Evolutionary conservation across 2,888 invertebrate species (phyloP).

Genomic region (Plemyria rubiginata): DNA sequence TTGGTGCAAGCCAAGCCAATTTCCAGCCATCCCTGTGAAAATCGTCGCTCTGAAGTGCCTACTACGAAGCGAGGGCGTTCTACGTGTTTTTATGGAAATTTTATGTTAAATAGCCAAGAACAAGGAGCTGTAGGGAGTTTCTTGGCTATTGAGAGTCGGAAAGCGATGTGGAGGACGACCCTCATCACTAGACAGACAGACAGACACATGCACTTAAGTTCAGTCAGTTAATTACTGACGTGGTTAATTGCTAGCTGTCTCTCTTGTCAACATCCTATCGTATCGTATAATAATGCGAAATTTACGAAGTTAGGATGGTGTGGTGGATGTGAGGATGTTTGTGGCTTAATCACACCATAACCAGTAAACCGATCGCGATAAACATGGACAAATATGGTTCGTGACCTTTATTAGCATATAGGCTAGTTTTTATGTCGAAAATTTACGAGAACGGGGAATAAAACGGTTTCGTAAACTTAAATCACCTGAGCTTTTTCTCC

Average conservation of each 20-base stretch:
- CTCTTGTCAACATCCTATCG: neutral
- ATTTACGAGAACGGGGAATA: no score
- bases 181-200: slow-evolving; percentile 19
- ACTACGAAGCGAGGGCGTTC: slow-evolving; percentile 2
- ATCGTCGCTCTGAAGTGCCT: slow-evolving; percentile 6
- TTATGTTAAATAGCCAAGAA: slow-evolving; percentile 17
- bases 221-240: slow-evolving; percentile 14
- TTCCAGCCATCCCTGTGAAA: slow-evolving; percentile 8
- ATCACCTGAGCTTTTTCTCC: no score
- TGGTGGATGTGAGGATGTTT: no score
- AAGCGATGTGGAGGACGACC: slow-evolving; percentile 7
- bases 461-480: no score
- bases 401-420: no score
- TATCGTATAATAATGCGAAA: no score
- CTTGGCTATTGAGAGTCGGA: slow-evolving; percentile 6
- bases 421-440: no score
- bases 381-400: no score
- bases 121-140: slow-evolving; percentile 4
- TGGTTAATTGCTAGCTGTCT: slow-evolving; percentile 12
- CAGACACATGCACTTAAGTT: slow-evolving; percentile 10
- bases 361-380: no score
- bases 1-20: slow-evolving; percentile 10
- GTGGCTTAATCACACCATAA: no score
- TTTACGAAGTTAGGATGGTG: no score
- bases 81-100: slow-evolving; percentile 17